A percentile compares a stretch with the other conserved stretches of the same genome.
phyloP scores from a whole-genome alignment of 2,797 vertebrate genomes.

The Dryobates pubescens region DNA sequence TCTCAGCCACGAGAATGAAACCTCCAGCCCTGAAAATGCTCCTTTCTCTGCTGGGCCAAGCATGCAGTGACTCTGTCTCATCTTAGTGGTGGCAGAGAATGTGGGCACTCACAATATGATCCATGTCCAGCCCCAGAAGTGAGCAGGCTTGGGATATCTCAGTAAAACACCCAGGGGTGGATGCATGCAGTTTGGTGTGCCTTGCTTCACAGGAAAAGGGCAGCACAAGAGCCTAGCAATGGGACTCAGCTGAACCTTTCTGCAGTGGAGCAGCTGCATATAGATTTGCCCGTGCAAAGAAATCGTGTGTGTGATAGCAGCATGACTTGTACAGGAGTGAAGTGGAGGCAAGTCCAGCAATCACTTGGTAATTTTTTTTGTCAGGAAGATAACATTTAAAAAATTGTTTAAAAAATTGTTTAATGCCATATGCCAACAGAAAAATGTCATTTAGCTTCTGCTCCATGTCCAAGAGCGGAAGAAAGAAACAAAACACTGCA shows the following conservation, averaged over 20 bases:
- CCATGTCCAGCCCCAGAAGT: neutral
- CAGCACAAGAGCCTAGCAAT: neutral
- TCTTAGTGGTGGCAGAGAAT: neutral
- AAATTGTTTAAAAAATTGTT: accelerated
- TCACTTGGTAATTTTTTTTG: neutral
- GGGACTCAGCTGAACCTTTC: neutral
- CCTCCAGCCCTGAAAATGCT: neutral
- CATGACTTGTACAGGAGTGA: accelerated
- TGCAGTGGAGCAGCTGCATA: neutral
- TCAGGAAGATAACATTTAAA: neutral
- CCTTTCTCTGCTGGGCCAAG: neutral
- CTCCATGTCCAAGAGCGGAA: neutral
- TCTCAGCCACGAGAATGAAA: neutral
- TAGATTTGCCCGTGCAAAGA: accelerated
- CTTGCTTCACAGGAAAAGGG: neutral
- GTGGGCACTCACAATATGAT: accelerated
- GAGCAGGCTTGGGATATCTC: too few relatives aligned
- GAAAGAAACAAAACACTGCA: neutral
- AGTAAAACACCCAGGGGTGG: neutral
- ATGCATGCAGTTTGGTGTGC: neutral
- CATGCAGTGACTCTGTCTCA: neutral
- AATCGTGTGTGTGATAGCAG: neutral
- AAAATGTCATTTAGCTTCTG: neutral
- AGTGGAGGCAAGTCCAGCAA: neutral
- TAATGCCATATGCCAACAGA: neutral